Evolutionary conservation across 1,140 invertebrate species (phyloP), one percentile per base, ranked within the genome.

Genomic region (Bombus huntii): DNA sequence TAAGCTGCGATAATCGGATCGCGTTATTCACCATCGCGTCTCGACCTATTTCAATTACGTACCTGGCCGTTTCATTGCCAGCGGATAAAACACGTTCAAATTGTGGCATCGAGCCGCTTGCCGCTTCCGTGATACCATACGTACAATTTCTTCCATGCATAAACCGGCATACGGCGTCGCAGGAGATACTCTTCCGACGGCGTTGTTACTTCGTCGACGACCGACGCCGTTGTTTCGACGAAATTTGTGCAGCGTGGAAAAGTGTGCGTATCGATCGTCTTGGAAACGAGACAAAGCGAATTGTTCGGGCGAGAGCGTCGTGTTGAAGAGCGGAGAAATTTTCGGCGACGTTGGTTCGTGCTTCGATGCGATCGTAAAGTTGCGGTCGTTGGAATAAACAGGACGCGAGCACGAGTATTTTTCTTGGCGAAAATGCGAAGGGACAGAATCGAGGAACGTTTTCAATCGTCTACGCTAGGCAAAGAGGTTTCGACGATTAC

Each of bases 401-500:
- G 47, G 2, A 53, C 47, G 47, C 47, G 47, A 53, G 62, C n/a
- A 8, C 1, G 37, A 28, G 37, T 66, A 66, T 66, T 74, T 25
- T 47, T n/a, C 42, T 28, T 25, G 15, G 71, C 8, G 71, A n/a
- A 31, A 73, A 73, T 9, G 39, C 39, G 15, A 73, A 73, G 15
- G 42, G n/a, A 47, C 72, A 10, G n/a, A 74, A 74, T 31, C 13
- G 76, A 0, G 28, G 15, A 78, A 78, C 12, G 59, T 80, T 70
- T 47, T 53, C 44, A 39, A 70, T 80, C 44, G 25, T 28, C 25
- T 3, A 15, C 28, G 8, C 28, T 15, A 22, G 8, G 42, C 31
- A 47, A 37, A 79, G 77, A 57, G 34, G 22, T 70, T 57, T 70
- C 34, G 5, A 59, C 44, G 73, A 84, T 70, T 42, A 76, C 72